A percentile compares a stretch with the other conserved stretches of the same genome.
Conservation (phyloP, 2,113 vertebrate species). For the Triplophysa dalaica region DNA sequence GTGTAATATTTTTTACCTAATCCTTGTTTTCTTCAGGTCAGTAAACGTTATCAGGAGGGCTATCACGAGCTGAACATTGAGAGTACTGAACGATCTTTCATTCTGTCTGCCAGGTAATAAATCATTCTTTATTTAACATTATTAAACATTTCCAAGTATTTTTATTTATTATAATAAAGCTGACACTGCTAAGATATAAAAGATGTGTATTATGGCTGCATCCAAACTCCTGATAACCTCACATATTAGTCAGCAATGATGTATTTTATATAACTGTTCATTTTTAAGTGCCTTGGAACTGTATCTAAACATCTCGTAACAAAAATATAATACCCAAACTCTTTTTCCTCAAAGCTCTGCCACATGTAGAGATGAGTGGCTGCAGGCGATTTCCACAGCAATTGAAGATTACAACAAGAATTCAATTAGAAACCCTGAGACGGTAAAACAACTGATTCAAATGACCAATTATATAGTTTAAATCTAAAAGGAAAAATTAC, state of each 20-base stretch:
- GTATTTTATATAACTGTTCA: too few relatives aligned
- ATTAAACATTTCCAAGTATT: background rate
- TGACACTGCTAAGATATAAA: too few relatives aligned
- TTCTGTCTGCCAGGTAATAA: conserved; percentile 90
- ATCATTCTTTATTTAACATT: background rate
- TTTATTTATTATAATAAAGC: background rate
- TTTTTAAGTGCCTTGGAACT: too few relatives aligned
- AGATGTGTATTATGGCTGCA: too few relatives aligned
- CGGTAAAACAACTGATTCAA: conserved; percentile 61
- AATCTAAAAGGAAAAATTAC: background rate
- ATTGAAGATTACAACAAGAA: conserved; percentile 93
- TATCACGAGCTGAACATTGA: conserved; percentile 98
- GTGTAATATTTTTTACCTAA: background rate
- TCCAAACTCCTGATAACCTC: too few relatives aligned
- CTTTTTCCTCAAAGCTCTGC: conserved; percentile 79
- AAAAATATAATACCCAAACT: background rate
- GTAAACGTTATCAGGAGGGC: conserved; percentile 94
- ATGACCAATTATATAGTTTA: background rate
- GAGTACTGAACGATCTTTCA: conserved; percentile 96
- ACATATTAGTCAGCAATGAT: too few relatives aligned
- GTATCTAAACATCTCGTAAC: background rate
- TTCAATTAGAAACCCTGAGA: conserved; percentile 87
- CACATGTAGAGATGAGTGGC: conserved; percentile 91
- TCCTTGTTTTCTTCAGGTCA: conserved; percentile 71
- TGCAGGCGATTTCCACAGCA: conserved; percentile 90